Percentiles rank a stretch among this genome's conserved stretches.
Conservation (phyloP, 2,113 vertebrate genomes). For the Carollia perspicillata region DNA sequence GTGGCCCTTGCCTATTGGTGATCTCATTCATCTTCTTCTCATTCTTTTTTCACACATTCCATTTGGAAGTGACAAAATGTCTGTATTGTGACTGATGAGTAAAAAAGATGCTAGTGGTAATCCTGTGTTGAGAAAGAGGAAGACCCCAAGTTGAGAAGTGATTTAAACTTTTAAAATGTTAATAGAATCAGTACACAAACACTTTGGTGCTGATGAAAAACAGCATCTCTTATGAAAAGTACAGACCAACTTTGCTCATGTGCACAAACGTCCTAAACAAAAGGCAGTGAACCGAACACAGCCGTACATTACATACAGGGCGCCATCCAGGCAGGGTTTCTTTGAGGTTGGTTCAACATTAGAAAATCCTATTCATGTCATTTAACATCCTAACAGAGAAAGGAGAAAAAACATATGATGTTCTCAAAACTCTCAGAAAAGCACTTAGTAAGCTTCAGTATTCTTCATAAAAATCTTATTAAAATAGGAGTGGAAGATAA, state of each 20-base stretch:
- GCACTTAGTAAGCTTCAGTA: background rate
- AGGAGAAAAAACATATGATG: background rate
- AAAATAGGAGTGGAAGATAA: background rate
- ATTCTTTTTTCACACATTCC: background rate
- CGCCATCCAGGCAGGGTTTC: too few species aligned
- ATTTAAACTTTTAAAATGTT: background rate
- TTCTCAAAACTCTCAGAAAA: background rate
- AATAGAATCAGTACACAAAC: background rate
- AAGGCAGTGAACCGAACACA: accelerated
- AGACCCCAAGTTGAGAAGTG: background rate
- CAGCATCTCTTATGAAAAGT: background rate
- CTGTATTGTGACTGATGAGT: accelerated
- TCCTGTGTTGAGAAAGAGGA: background rate
- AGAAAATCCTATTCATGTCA: background rate
- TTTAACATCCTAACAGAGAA: background rate
- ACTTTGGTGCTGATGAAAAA: background rate
- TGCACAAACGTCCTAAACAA: accelerated
- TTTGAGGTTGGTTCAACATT: background rate
- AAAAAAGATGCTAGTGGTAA: too few species aligned
- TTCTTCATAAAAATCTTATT: background rate
- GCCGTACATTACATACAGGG: accelerated
- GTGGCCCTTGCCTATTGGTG: accelerated
- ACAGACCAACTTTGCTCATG: accelerated
- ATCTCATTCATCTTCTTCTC: background rate
- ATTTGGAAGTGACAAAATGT: background rate